Evolutionary conservation across 2,888 invertebrate genomes (phyloP).

Genomic region (Melanostoma scalare): DNA sequence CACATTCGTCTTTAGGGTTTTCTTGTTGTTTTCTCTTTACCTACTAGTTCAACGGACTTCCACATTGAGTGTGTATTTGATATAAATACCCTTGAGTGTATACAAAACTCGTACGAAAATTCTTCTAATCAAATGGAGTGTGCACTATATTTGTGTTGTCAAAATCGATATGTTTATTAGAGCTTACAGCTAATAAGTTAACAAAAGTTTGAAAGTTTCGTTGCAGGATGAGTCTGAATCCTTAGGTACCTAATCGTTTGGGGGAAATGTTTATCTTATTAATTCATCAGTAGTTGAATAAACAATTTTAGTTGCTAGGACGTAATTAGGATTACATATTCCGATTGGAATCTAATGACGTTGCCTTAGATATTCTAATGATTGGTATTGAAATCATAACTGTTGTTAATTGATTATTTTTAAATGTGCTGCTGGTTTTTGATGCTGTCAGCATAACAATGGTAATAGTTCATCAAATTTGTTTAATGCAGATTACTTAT

Average conservation of each 20-base stretch:
- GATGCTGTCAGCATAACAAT: no score
- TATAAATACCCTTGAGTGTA: neutral
- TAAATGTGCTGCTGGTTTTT: no score
- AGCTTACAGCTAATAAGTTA: conserved; percentile 16
- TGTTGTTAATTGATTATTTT: no score
- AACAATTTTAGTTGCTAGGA: neutral
- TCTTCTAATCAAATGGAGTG: conserved; percentile 41
- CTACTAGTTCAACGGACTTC: neutral
- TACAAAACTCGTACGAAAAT: conserved; percentile 18
- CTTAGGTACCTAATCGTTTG: neutral
- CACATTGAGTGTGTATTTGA: neutral
- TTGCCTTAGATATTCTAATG: no score
- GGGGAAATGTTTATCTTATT: conserved; percentile 11
- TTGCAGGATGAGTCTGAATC: no score
- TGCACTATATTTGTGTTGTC: conserved; percentile 18
- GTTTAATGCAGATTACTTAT: no score
- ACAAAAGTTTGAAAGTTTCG: conserved; percentile 2
- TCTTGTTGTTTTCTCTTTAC: conserved; percentile 16
- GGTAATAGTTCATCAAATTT: no score
- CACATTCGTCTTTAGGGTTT: conserved; percentile 56
- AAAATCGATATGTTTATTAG: conserved; percentile 42
- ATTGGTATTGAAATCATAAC: no score
- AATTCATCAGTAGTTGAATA: conserved; percentile 9
- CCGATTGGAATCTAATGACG: no score
- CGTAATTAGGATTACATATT: no score